Base-by-base conservation (phyloP, 2,113 vertebrate species). In the Clupea harengus region DNA sequence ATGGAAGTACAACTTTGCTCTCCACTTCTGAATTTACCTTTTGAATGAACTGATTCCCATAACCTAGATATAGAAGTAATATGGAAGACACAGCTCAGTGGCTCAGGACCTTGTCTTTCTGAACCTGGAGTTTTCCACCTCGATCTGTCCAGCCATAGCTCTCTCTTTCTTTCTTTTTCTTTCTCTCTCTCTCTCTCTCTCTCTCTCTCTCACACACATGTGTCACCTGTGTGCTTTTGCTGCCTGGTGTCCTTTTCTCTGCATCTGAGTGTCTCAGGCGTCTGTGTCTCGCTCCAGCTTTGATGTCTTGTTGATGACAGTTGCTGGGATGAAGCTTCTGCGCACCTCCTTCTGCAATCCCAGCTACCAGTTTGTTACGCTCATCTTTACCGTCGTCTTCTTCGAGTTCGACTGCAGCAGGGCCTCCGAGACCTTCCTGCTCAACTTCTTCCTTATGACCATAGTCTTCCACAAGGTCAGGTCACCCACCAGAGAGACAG, bases 361-460 rank as follows among this genome's bases (percentile, higher is more conserved):
- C 0, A 96, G 95, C 84, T 97, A 96, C 92, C 98, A 99, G 82
- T 99, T 97, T 90, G 92, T 98, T 86, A 96, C 95, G 46, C 92
- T 99, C 91, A 94, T 97, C 91, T 99, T 99, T 91, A 97, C 98
- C 0, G 95, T 97, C 1, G 86, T 99, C 90, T 99, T 99, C 91
- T 99, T 99, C 94, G 94, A 95, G 85, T 99, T 98, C n/a, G 98
- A 99, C 94, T 99, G 94, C 91, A 96, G 95, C n/a, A 93, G 91
- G 6, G 91, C 96, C 89, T 99, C 98, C 0, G 97, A 99, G 93
- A 98, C 97, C 87, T 99, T 99, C 92, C 93, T 99, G 89, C 92
- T 99, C 88, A 97, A 99, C 95, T 98, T 99, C 95, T 99, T 98
- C 94, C 87, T 99, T 91, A 97, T 99, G 95, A 98, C 98, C 85